Base-by-base conservation (phyloP, 2,888 invertebrate species). In the Cryptops parisi region DNA sequence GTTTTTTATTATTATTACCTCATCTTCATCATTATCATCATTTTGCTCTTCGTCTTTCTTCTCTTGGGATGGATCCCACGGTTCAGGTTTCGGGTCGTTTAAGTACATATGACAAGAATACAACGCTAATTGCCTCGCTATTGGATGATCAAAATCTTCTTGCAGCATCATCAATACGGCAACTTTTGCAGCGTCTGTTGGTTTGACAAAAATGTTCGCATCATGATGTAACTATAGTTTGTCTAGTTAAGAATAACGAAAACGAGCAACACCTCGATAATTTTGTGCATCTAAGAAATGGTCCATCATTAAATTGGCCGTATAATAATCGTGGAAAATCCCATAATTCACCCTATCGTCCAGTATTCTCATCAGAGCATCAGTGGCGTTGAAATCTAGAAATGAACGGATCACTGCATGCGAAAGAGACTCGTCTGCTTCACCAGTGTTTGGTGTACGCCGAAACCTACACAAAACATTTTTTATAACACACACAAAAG, bases 331-430 rank as follows among this genome's bases (percentile, higher is more conserved):
- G n/a, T 89, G 77, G 65, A 94, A 94, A 27, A 97, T 70, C 1
- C 97, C 97, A 73, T 84, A 96, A 64, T 83, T 82, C 17, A 85
- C 67, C 52, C 87, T 80, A 66, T 93, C 84, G 63, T 82, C 78
- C 45, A 96, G 71, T 5, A 90, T 74, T 17, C 76, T 71, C 1
- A 89, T 64, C 15, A 94, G 70, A 52, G 81, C 78, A 17, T 78
- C 74, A n/a, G 73, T 67, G 58, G 77, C 72, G 6, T 75, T 76
- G 38, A 63, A 65, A 54, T 72, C 64, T 4, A 76, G 57, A 24
- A 71, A 68, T 5, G 68, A 60, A 33, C 74, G 74, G 4, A 89
- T 72, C 24, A 85, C 76, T 15, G 90, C 88, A 72, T 91, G 84
- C 59, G 79, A 76, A 2, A 90, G 90, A 0, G 90, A 90, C 3